A percentile compares a stretch with the other conserved stretches of the same genome.
Conservation (phyloP, 1,140 invertebrate genomes). For the Holotrichia oblita region DNA sequence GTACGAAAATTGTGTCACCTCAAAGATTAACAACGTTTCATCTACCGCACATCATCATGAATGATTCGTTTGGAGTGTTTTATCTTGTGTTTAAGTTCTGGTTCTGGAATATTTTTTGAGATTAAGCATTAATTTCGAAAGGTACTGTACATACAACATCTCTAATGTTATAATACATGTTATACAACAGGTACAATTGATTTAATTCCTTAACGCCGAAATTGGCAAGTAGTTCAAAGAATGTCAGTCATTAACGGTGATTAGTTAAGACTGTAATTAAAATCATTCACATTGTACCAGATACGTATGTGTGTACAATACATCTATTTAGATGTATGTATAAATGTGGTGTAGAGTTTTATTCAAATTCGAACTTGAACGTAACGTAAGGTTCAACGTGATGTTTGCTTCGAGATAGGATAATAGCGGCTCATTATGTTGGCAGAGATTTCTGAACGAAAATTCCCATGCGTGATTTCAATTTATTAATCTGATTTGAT, state of each 20-base stretch:
- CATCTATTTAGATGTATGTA: no score
- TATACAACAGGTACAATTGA: background rate
- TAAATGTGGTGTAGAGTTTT: no score
- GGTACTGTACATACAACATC: no score
- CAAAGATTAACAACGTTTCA: no score
- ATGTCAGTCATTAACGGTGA: slow-evolving; percentile 32
- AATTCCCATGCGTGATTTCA: background rate
- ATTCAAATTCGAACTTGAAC: no score
- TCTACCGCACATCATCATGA: no score
- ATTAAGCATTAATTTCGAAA: no score
- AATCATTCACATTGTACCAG: slow-evolving; percentile 1
- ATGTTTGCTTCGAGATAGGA: background rate
- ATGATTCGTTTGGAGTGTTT: no score
- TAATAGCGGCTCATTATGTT: background rate
- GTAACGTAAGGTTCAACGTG: no score
- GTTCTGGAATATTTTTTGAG: no score
- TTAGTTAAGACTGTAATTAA: slow-evolving; percentile 23
- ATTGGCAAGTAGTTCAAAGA: slow-evolving; percentile 8
- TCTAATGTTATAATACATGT: no score
- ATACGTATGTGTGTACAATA: background rate
- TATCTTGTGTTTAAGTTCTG: no score
- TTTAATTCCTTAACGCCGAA: slow-evolving; percentile 21
- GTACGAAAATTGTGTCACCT: background rate
- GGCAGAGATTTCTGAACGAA: background rate
- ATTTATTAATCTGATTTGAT: slow-evolving; percentile 33